Conservation (phyloP, 2,888 invertebrate genomes). For the Tribolium freemani region DNA sequence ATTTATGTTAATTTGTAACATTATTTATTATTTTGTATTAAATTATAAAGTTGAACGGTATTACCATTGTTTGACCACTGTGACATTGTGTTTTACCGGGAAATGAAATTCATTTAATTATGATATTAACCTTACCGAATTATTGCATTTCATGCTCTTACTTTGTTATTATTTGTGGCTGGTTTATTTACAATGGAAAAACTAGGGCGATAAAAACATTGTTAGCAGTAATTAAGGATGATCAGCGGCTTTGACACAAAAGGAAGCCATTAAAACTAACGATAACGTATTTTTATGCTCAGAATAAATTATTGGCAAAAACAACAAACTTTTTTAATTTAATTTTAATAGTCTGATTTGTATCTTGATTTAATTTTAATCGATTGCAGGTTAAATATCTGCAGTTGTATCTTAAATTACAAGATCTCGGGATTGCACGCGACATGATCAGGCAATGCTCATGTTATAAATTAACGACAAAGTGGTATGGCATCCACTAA, state of each 20-base stretch:
- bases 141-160: conserved; percentile 44
- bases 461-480: too few relatives aligned
- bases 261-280: neutral
- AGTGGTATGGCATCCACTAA: too few relatives aligned
- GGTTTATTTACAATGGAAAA: neutral
- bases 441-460: too few relatives aligned
- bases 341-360: too few relatives aligned
- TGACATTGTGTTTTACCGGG: conserved; percentile 51
- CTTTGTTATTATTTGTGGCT: conserved; percentile 35
- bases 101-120: conserved; percentile 44
- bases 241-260: neutral
- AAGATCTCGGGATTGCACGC: too few relatives aligned
- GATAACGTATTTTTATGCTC: neutral
- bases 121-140: conserved; percentile 46
- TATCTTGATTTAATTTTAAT: too few relatives aligned
- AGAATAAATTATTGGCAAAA: too few relatives aligned
- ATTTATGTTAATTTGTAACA: conserved; percentile 55
- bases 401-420: too few relatives aligned
- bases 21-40: conserved; percentile 59
- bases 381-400: too few relatives aligned
- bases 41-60: conserved; percentile 53
- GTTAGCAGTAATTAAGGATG: neutral
- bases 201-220: neutral
- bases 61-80: conserved; percentile 49
- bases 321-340: too few relatives aligned